Evolutionary conservation across 2,113 vertebrate genomes (phyloP), one percentile per base, ranked within the genome.

Genomic region (Amazona guildingii): DNA sequence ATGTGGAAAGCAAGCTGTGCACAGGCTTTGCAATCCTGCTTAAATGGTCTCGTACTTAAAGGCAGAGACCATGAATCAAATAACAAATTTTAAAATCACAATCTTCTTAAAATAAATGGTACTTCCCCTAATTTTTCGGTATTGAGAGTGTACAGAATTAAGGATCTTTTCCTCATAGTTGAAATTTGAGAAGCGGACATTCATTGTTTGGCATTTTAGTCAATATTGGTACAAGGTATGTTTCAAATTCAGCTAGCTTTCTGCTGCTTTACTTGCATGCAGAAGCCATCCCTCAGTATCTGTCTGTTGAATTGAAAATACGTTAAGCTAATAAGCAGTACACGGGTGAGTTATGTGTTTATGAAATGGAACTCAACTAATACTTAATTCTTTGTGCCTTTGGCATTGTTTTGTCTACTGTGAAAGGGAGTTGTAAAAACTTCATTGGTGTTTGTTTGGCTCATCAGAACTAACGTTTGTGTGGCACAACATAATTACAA

Each of bases 221-320:
- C 51, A 61, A 2, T 89, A 66, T 41, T 79, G n/a, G 54, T 85
- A 27, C 39, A 67, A 91, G 62, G 51, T 1, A 10, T 23, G 15
- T 94, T 96, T 88, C 64, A 88, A 70, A 74, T 63, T 46, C 63
- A 79, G 62, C 66, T 43, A 72, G 51, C 90, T 94, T 93, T 83
- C 87, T 90, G 73, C 82, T 61, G 43, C 59, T 93, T 85, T 72
- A 49, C 59, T 88, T 91, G 85, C 72, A 90, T 88, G 78, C 9
- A 37, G 37, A 37, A 37, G 37, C 64, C 79, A 25, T 69, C 37
- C 51, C 57, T 86, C 55, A 86, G 29, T 82, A 31, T 64, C 83
- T 81, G 77, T 44, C 63, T 89, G 25, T 90, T 57, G 41, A 75
- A 76, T 48, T 62, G 46, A 64, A 80, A 87, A 70, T 62, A 7